phyloP scores from a whole-genome alignment of 2,113 vertebrate species.

The Cercocebus atys region DNA sequence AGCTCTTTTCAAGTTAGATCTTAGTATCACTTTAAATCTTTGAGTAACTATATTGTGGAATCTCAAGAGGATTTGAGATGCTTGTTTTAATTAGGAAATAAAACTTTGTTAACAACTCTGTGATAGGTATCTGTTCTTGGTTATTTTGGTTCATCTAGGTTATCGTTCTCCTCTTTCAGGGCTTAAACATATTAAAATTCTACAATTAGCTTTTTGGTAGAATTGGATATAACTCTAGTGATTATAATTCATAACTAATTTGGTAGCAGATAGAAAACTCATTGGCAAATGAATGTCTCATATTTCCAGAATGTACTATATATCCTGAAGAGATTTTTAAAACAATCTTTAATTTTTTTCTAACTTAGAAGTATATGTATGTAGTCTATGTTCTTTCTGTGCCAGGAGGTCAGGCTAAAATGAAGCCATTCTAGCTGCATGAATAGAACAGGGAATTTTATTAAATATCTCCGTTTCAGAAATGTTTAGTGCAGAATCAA shows the following conservation, averaged over 20 bases:
- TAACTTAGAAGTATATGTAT: neutral
- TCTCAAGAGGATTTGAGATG: neutral
- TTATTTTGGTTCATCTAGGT: neutral
- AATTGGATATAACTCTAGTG: neutral
- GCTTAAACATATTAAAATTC: neutral
- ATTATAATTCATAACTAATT: neutral
- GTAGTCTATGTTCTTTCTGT: neutral
- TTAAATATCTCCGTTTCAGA: neutral
- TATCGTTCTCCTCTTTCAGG: neutral
- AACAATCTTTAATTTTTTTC: neutral
- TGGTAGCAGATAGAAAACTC: neutral
- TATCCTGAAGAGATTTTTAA: neutral
- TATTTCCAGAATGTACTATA: neutral
- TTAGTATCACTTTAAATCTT: neutral
- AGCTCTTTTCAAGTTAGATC: neutral
- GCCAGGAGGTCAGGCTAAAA: neutral
- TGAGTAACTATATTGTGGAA: neutral
- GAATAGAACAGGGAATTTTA: neutral
- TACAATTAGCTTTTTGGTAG: neutral
- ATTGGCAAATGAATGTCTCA: neutral
- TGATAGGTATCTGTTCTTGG: neutral
- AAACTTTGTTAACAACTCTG: neutral
- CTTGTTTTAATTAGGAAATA: neutral
- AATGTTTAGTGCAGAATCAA: neutral
- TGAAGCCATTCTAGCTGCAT: neutral